Evolutionary conservation across 2,113 vertebrate species (phyloP).

Genomic region (Rafetus swinhoei): DNA sequence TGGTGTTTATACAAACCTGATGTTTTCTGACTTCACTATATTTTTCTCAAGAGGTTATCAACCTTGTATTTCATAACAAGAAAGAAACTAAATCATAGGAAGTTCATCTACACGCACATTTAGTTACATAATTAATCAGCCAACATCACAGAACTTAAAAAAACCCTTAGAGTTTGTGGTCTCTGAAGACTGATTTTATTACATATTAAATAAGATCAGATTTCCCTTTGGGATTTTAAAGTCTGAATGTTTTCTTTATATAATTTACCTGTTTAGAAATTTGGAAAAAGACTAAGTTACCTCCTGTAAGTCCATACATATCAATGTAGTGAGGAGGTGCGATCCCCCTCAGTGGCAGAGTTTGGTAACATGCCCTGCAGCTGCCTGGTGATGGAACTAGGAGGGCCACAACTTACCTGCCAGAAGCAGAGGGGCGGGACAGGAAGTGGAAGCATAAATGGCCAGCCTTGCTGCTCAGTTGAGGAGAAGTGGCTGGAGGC

Average conservation of each 20-base stretch:
- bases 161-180: slow-evolving; percentile 15
- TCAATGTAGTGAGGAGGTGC: not conserved
- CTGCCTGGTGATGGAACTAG: no score
- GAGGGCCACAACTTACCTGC: no score
- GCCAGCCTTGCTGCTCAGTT: no score
- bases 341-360: no score
- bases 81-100: slow-evolving; percentile 68
- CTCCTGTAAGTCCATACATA: slow-evolving; percentile 56
- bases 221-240: slow-evolving; percentile 65
- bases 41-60: slow-evolving; percentile 61
- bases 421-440: no score
- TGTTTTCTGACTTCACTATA: slow-evolving; percentile 26
- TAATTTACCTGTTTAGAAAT: slow-evolving; percentile 69
- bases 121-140: slow-evolving; percentile 71
- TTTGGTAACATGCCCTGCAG: no score
- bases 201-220: slow-evolving; percentile 62
- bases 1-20: slow-evolving; percentile 48
- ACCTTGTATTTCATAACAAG: slow-evolving; percentile 70
- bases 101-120: slow-evolving; percentile 71
- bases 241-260: slow-evolving; percentile 60
- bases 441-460: no score
- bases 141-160: slow-evolving; percentile 64
- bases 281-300: slow-evolving; percentile 56
- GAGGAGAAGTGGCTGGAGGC: no score
- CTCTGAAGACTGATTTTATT: slow-evolving; percentile 74